Percentiles rank a stretch among this genome's conserved stretches.
Evolutionary conservation across 2,113 vertebrate species (phyloP).

Genomic region (Pteruthius melanotis): DNA sequence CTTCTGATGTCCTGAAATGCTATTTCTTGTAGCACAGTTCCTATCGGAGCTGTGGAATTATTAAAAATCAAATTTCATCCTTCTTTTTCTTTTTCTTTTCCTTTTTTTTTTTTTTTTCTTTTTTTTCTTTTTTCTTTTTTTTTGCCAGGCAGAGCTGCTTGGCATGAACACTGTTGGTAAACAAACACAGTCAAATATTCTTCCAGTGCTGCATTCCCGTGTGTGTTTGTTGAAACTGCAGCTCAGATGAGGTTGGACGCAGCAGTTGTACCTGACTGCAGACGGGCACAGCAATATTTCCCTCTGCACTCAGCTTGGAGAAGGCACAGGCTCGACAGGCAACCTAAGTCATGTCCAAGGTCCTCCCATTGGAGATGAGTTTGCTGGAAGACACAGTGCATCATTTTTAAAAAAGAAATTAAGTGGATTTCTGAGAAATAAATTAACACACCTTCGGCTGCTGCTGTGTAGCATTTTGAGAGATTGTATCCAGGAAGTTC

Average conservation of each 20-base stretch:
- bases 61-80: neutral
- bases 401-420: neutral
- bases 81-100: neutral
- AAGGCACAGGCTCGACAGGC: neutral
- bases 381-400: neutral
- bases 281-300: neutral
- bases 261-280: slow-evolving; percentile 17
- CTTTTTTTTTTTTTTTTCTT: neutral
- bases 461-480: neutral
- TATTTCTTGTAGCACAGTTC: neutral
- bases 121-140: neutral
- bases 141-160: slow-evolving; percentile 14
- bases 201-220: slow-evolving; percentile 18
- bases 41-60: neutral
- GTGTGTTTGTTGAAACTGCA: slow-evolving; percentile 36
- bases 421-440: neutral
- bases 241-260: neutral
- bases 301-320: neutral
- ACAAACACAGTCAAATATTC: slow-evolving; percentile 50
- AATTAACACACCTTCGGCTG: neutral
- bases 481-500: neutral
- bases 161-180: slow-evolving; percentile 29
- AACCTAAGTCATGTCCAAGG: neutral
- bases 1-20: neutral
- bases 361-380: neutral